These are phyloP conservation scores for Battus philenor DNA, from an alignment of 1,140 invertebrate species.

Conservation along the genomic window DNA sequence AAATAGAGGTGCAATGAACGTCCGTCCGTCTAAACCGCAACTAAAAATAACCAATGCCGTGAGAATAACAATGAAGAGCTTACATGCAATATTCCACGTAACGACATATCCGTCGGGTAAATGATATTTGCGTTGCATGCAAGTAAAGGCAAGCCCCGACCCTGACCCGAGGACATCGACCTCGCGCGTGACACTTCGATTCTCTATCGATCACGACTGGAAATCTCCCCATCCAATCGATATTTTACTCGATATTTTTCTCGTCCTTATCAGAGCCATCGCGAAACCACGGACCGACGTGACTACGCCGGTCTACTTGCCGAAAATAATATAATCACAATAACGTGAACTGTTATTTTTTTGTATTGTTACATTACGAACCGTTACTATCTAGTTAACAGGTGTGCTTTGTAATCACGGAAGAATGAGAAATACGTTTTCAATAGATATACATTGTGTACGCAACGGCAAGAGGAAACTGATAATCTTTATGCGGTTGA, in stretches of 20 bases:
- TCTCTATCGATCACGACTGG: slow-evolving; percentile 71
- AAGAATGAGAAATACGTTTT: slow-evolving; percentile 7
- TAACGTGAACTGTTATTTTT: slow-evolving; percentile 52
- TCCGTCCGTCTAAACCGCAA: slow-evolving; percentile 17
- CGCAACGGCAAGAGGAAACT: slow-evolving; percentile 7
- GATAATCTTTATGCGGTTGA: slow-evolving; percentile 10
- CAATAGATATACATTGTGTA: background rate
- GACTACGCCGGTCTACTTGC: slow-evolving; percentile 41
- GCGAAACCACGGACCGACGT: slow-evolving; percentile 46
- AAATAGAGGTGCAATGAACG: slow-evolving; percentile 8
- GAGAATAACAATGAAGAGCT: slow-evolving; percentile 64
- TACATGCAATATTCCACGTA: slow-evolving; percentile 66
- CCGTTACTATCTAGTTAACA: slow-evolving; percentile 58
- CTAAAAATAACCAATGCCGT: slow-evolving; percentile 29
- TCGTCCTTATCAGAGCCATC: slow-evolving; percentile 61
- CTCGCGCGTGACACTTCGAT: slow-evolving; percentile 72
- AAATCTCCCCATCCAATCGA: slow-evolving; percentile 59
- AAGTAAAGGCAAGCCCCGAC: slow-evolving; percentile 51
- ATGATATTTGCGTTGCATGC: slow-evolving; percentile 64
- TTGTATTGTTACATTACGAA: slow-evolving; percentile 52
- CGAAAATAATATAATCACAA: slow-evolving; percentile 54
- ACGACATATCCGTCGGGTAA: slow-evolving; percentile 57
- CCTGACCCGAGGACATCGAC: slow-evolving; percentile 62
- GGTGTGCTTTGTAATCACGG: slow-evolving; percentile 38
- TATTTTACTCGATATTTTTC: slow-evolving; percentile 66